Base-by-base conservation (phyloP, 1,140 invertebrate species). In the Aphelinus atriplicis region DNA sequence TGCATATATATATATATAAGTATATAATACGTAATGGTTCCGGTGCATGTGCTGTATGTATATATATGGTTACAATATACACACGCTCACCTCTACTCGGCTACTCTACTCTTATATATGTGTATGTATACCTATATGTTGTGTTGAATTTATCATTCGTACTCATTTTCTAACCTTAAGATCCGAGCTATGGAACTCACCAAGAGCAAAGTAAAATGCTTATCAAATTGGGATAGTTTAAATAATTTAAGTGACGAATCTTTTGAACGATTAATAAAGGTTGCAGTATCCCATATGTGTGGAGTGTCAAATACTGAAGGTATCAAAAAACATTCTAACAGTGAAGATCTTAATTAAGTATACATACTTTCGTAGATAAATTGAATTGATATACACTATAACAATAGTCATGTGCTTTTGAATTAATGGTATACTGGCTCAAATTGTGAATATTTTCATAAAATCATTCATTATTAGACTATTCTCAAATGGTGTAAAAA, bases 181-280 rank as follows among this genome's bases (percentile, higher is more conserved):
- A 46, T 46, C 1, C 6, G 5, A 57, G 51, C 43, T 10, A 86
- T 85, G 84, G 83, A 86, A 77, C 70, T 85, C 26, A 76, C 80
- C 4, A 78, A 81, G 46, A 76, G 73, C 71, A 78, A 75, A 26
- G 69, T 82, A 2, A 76, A 84, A 72, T 78, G 72, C 45, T 66
- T 87, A 45, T 48, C 78, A 6, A 82, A 84, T 58, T 77, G 81
- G 6, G 68, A 81, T 73, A 86, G 83, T 70, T 70, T 78, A 56
- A 87, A 81, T 62, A 76, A 79, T 67, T 80, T 89, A 55, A 80
- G 75, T 3, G 82, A 85, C 46, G 82, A 84, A 61, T 78, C 70
- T 43, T 87, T 88, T 50, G 70, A 80, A 66, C 79, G 86, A 70
- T 75, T 89, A 56, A 55, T 89, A 62, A 83, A 87, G 55, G 80